Evolutionary conservation across 1,140 invertebrate genomes (phyloP), one percentile per base, ranked within the genome.

Genomic region (Megalopta genalis): DNA sequence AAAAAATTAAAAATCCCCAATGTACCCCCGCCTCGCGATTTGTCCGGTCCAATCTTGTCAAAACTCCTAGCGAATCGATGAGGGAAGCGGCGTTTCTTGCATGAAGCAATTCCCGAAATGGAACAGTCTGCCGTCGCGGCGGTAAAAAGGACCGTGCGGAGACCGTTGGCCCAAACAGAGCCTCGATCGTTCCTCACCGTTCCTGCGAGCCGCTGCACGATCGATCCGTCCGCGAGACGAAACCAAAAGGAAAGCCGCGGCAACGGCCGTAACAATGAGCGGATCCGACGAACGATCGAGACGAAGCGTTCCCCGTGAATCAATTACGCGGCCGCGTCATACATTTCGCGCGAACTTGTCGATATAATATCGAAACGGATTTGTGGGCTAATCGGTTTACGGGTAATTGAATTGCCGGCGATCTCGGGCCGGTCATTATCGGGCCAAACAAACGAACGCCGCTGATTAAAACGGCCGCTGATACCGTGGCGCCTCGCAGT

Each of bases 331-430:
- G 23, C 14, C 54, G n/a, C 39, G 39, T 10, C 39, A n/a, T 12
- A 3, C 64, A 23, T 16, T 46, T 66, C n/a, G 21, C 10, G 39
- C 21, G 37, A 14, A 7, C 63, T 42, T 16, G 37, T 65, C 37
- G 9, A 23, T 42, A 65, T n/a, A 42, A 39, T 37, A 42, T 37
- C 37, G 21, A 42, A 37, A 42, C 21, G 63, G 63, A 65, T 65
- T 65, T 21, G 4, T 8, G 9, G 63, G 37, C 21, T 65, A 68
- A 68, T 52, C 23, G 46, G 66, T 54, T 68, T 68, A 27, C 6
- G 66, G 66, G 21, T 23, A 25, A 42, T 65, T 42, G 64, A 69
- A 67, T 52, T 46, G n/a, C 42, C n/a, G 39, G 27, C 23, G 23
- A 68, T 52, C 25, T 21, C 25, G 7, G 16, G 1, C 6, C 23